Conservation (phyloP, 2,888 invertebrate species). For the Bhutanitis thaidina region DNA sequence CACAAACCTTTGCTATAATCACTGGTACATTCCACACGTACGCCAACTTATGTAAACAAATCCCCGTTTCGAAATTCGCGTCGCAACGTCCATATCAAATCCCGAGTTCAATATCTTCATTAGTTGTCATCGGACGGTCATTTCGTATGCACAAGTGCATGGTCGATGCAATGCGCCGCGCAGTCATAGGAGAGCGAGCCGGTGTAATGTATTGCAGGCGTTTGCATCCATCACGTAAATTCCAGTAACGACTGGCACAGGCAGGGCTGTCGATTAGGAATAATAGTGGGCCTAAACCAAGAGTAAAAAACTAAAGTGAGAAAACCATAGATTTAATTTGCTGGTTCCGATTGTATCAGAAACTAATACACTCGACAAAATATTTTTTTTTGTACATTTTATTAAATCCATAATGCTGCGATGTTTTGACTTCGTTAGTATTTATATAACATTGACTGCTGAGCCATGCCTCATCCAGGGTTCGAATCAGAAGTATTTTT, state of each 20-base stretch:
- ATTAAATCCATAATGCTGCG: too few species aligned
- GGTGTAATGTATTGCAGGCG: conserved; percentile 48
- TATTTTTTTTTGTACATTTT: too few species aligned
- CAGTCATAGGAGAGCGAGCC: conserved; percentile 38
- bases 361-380: too few species aligned
- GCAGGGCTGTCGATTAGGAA: neutral
- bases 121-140: conserved; percentile 29
- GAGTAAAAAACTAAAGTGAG: too few species aligned
- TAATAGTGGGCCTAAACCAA: neutral
- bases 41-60: neutral
- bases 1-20: neutral
- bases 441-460: too few species aligned
- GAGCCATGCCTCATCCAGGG: too few species aligned
- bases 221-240: conserved; percentile 45
- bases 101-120: conserved; percentile 12
- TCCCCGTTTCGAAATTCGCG: neutral
- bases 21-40: neutral
- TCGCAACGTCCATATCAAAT: neutral
- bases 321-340: too few species aligned
- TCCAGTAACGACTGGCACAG: conserved; percentile 28
- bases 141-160: conserved; percentile 52
- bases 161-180: conserved; percentile 20
- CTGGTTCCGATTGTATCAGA: too few species aligned
- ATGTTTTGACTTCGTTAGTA: too few species aligned
- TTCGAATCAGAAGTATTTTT: too few species aligned